Evolutionary conservation across 2,888 invertebrate genomes (phyloP), one percentile per base, ranked within the genome.

Genomic region (Pristionchus entomophagus): DNA sequence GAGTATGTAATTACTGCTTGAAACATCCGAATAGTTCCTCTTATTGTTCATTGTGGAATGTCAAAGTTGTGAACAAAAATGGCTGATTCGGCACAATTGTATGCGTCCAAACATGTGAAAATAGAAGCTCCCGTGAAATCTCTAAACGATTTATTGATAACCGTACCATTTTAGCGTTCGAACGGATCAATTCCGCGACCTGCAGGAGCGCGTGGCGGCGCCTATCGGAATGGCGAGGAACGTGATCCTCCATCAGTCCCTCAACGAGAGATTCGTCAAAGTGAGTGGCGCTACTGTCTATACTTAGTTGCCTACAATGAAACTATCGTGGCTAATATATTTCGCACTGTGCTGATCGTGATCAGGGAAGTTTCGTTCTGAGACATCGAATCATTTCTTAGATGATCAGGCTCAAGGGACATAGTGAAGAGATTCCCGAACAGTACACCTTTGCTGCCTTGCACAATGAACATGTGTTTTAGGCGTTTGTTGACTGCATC

Each of bases 251-350:
- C 95, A 96, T 93, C 96, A 96, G 89, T 96, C 96, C 0, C 94
- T 97, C 4, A 95, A 96, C 84, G 97, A 97, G 92, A 95, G 96
- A 92, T 97, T 97, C 94, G 95, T 97, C 38, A 96, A 96, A 84
- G 96, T 96, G 0, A 0, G 73, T 8, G 22, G 10, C 3, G 12
- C n/a, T 35, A 14, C 17, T 26, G 35, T 12, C 12, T n/a, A n/a
- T n/a, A n/a, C n/a, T n/a, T n/a, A n/a, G n/a, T n/a, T n/a, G n/a
- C 35, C 12, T 38, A 14, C 2, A 38, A 35, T 69, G 29, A 69
- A 12, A 62, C 2, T 51, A 51, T 53, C 3, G 3, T 53, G 51
- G 6, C 51, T 19, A 14, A 53, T 38, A 38, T 69, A 22, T 69
- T 69, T 38, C n/a, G n/a, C n/a, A n/a, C n/a, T n/a, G n/a, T n/a